Evolutionary conservation across 2,113 vertebrate species (phyloP), one percentile per base, ranked within the genome.

Genomic region (Isichthys henryi): DNA sequence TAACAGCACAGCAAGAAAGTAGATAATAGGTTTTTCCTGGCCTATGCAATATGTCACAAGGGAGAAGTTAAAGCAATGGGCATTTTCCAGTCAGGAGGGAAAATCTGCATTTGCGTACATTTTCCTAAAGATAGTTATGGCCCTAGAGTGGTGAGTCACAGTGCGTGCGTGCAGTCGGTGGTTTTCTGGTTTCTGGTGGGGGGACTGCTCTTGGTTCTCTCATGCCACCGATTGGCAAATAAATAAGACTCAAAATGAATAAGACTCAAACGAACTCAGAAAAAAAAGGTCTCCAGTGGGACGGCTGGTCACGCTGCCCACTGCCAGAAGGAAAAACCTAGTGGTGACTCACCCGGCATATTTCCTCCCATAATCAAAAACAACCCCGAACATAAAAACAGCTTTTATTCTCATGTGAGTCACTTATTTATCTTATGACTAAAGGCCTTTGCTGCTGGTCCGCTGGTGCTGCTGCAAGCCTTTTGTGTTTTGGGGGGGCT

Each of bases 71-170:
- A 87, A 53, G 48, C 5, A 56, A 35, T 21, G 15, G 85, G 48
- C 85, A 56, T 27, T 56, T 53, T 31, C n/a, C 10, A 19, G 50
- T 11, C 5, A 90, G 62, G 27, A n/a, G 90, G 66, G 27, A 70
- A 70, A 89, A 50, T 39, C 46, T 52, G 62, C 87, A 89, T 89
- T 19, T 83, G 83, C 88, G 77, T 86, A 15, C 2, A 39, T 85
- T 87, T 82, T 86, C 23, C 46, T 89, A 92, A 92, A 92, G 19
- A 80, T 86, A 35, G 87, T 39, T 17, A 31, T 77, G 66, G 80
- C 77, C 56, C 17, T 90, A 92, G 48, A 92, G 93, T 91, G 80
- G 90, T 95, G 94, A 94, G 89, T 96, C 95, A 95, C 89, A 49
- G 0, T 1, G 11, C 89, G 86, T 89, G 91, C 88, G 86, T 80